Percentiles rank a stretch among this genome's conserved stretches.
Conservation (phyloP, 2,797 vertebrate species). For the Gobionotothen gibberifrons region DNA sequence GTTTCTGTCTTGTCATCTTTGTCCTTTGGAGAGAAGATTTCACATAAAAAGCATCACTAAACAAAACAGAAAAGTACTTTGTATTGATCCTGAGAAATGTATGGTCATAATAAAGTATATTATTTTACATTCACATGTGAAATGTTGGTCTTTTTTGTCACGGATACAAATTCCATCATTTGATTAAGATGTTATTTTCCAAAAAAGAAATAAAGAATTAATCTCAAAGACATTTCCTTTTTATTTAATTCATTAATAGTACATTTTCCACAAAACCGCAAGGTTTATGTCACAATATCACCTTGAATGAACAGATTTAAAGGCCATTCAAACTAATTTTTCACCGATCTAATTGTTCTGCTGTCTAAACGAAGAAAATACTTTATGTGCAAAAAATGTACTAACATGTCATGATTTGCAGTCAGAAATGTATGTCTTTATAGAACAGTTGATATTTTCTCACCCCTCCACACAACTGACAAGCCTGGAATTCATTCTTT, state of each 20-base stretch:
- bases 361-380: slow-evolving; percentile 16
- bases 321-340: neutral
- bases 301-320: slow-evolving; percentile 11
- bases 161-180: neutral
- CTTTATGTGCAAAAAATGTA: slow-evolving; percentile 3
- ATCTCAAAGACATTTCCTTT: neutral
- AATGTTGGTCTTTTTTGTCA: slow-evolving; percentile 6
- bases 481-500: slow-evolving; percentile 38
- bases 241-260: too few relatives aligned
- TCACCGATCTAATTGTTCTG: neutral
- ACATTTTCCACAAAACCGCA: neutral
- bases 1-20: slow-evolving; percentile 52
- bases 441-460: neutral
- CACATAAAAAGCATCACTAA: slow-evolving; percentile 66
- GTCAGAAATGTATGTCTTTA: neutral
- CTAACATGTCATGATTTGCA: neutral
- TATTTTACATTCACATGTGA: slow-evolving; percentile 74
- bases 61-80: slow-evolving; percentile 75
- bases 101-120: slow-evolving; percentile 85
- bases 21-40: slow-evolving; percentile 76
- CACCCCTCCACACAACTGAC: slow-evolving; percentile 1
- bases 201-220: neutral
- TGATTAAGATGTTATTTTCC: neutral
- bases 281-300: neutral
- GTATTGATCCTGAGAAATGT: slow-evolving; percentile 80